Conservation (phyloP, 2,888 invertebrate species). For the Rotaria socialis region DNA sequence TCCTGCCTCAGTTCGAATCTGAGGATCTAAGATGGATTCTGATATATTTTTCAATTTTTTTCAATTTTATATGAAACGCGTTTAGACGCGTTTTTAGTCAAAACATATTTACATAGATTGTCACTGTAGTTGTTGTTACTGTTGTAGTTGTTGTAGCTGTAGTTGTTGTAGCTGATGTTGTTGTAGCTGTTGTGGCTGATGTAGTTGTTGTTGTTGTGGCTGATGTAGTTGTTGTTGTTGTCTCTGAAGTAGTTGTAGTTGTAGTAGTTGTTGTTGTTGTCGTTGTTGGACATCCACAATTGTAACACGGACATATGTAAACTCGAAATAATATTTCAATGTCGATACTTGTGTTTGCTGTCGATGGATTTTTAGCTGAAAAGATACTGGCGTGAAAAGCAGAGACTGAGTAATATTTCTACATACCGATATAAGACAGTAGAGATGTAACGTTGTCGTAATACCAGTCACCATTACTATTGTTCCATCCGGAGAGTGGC, state of each 20-base stretch:
- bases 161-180: background rate
- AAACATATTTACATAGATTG: background rate
- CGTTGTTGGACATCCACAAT: background rate
- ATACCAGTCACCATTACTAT: slow-evolving; percentile 52
- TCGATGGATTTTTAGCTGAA: slow-evolving; percentile 9
- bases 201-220: background rate
- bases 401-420: background rate
- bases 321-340: slow-evolving; percentile 52
- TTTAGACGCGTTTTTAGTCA: too few species aligned
- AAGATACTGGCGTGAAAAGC: background rate
- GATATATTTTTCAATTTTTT: too few species aligned
- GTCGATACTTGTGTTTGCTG: slow-evolving; percentile 48
- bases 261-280: background rate
- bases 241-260: background rate
- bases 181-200: background rate
- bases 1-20: too few species aligned
- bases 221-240: background rate
- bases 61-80: too few species aligned
- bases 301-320: slow-evolving; percentile 49
- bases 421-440: slow-evolving; percentile 37
- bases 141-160: background rate
- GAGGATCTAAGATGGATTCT: too few species aligned
- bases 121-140: background rate
- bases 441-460: slow-evolving; percentile 48
- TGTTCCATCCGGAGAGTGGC: slow-evolving; percentile 48